Evolutionary conservation across 2,113 vertebrate genomes (phyloP).

Genomic region (Thalassarche chlororhynchos): DNA sequence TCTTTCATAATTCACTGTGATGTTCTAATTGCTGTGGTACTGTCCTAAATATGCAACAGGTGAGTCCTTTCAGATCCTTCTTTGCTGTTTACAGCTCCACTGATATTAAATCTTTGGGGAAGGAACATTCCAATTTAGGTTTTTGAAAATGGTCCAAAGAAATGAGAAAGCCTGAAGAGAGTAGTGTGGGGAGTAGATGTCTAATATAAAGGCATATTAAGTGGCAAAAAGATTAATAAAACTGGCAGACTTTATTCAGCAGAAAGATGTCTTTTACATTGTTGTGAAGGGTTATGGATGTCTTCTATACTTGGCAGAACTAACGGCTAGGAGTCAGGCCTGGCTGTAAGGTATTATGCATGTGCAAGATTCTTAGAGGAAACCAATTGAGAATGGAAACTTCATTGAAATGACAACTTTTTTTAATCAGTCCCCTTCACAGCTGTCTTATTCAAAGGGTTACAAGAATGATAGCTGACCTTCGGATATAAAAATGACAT

Average conservation of each 20-base stretch:
- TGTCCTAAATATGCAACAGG: background rate
- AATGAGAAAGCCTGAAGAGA: background rate
- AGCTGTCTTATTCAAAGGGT: conserved; percentile 30
- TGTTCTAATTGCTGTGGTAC: background rate
- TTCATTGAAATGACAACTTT: conserved; percentile 52
- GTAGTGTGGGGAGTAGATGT: background rate
- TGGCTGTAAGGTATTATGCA: background rate
- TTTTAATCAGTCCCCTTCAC: conserved; percentile 10
- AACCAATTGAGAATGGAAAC: conserved; percentile 5
- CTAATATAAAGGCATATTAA: conserved; percentile 5
- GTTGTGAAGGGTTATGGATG: background rate
- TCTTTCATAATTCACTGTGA: background rate
- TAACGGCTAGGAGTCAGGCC: background rate
- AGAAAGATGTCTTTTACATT: background rate
- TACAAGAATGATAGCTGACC: conserved; percentile 11
- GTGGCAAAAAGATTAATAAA: conserved; percentile 13
- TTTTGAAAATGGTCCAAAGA: background rate
- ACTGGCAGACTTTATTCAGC: background rate
- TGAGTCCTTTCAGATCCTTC: background rate
- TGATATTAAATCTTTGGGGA: background rate
- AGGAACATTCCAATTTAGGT: background rate
- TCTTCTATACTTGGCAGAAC: conserved; percentile 13
- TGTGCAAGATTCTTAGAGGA: background rate
- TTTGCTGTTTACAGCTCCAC: background rate
- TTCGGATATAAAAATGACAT: conserved; percentile 37